Evolutionary conservation across 2,797 vertebrate genomes (phyloP), one percentile per base, ranked within the genome.

Genomic region (Lepidocolaptes lacrymiger): DNA sequence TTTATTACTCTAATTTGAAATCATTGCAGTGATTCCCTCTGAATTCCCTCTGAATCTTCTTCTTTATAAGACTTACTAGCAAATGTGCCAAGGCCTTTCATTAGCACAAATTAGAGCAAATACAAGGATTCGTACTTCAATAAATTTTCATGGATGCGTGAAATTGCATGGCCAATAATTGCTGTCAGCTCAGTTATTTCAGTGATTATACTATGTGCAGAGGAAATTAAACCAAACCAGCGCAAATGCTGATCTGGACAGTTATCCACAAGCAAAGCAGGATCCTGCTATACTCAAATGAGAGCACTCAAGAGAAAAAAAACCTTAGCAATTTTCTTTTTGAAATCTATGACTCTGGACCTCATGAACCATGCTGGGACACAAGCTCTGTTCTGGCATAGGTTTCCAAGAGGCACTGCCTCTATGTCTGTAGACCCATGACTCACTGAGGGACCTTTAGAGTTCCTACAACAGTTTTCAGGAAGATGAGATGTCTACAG

Each of bases 31-130:
- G 58, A 88, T 95, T 93, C 88, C 34, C 44, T 88, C 79, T 84
- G 85, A 96, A 95, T 95, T 93, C 55, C 81, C 74, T 68, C 56
- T 87, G 82, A 91, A 86, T 90, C 37, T 44, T 91, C 76, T 39
- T 86, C 71, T 79, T 92, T 51, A 64, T 36, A 92, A 69, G 46
- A 93, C 51, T 93, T 80, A 82, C 55, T 63, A 69, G 64, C 56
- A 90, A 93, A 95, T 23, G 24, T 91, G 73, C 85, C 96, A 91
- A 96, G 86, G 55, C 67, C 88, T 96, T 97, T 96, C 55, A 94
- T 90, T 95, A 97, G 79, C 84, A 59, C 68, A 95, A 97, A 97
- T 96, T 95, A 95, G 74, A 93, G 89, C 94, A 96, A 97, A 92
- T 95, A 95, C 92, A 76, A 55, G 73, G 78, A 88, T 85, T 92